Percentiles rank a stretch among this genome's conserved stretches.
Conservation (phyloP, 2,113 vertebrate genomes). For the Catharus minimus region DNA sequence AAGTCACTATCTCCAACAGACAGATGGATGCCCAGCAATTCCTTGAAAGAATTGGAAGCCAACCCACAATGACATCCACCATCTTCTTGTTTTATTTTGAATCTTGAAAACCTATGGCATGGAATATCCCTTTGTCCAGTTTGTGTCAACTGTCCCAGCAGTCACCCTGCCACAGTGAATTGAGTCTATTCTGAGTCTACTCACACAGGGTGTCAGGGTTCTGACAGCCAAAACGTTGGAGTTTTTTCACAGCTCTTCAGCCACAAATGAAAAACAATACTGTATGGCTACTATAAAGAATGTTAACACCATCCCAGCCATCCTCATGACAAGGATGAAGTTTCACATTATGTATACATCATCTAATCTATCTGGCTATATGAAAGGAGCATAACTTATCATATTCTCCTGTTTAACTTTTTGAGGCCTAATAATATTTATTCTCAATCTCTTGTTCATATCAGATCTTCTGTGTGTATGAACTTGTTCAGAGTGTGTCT, state of each 20-base stretch:
- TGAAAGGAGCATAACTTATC: neutral
- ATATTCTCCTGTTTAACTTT: neutral
- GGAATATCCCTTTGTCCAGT: neutral
- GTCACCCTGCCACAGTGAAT: neutral
- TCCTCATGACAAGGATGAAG: neutral
- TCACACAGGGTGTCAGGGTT: neutral
- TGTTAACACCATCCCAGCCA: neutral
- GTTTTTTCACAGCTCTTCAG: neutral
- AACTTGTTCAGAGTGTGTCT: neutral
- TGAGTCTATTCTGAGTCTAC: neutral
- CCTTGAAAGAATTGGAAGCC: neutral
- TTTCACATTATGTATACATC: neutral
- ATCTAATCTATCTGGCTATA: neutral
- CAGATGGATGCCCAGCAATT: neutral
- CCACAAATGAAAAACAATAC: neutral
- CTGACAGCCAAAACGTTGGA: neutral
- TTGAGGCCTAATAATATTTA: neutral
- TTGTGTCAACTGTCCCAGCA: neutral
- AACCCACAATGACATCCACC: rapidly evolving
- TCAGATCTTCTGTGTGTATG: neutral
- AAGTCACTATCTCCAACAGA: neutral
- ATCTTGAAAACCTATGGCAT: neutral
- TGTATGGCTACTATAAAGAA: neutral
- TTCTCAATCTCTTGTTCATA: neutral
- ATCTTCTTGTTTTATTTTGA: neutral